Evolutionary conservation across 2,113 vertebrate species (phyloP).

Genomic region (Eulemur macaco): DNA sequence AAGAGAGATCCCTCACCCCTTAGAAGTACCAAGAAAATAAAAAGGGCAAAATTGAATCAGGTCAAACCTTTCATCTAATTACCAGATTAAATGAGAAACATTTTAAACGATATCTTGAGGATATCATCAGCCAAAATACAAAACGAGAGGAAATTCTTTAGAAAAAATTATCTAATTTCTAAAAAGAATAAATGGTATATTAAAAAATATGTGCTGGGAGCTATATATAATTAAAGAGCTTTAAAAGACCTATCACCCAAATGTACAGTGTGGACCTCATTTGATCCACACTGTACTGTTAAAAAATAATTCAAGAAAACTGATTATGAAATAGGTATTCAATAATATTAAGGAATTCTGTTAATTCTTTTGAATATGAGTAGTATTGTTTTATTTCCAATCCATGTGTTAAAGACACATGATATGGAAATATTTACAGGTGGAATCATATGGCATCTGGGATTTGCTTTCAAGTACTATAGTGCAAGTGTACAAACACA

Average conservation of each 20-base stretch:
- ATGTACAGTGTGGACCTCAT: background rate
- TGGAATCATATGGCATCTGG: background rate
- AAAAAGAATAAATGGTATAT: slow-evolving; percentile 15
- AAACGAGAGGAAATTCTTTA: background rate
- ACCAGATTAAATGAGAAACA: slow-evolving; percentile 14
- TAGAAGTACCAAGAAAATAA: background rate
- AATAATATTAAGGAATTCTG: slow-evolving; percentile 26
- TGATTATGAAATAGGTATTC: background rate
- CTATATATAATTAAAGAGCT: background rate
- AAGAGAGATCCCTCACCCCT: background rate
- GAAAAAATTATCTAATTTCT: slow-evolving; percentile 14
- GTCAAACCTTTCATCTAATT: background rate
- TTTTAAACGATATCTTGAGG: background rate
- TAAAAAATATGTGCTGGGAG: background rate
- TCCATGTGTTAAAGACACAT: background rate
- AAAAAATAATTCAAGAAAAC: slow-evolving; percentile 2
- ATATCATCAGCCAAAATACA: slow-evolving; percentile 7
- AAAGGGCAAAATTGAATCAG: background rate
- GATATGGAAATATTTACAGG: background rate
- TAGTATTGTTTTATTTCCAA: background rate
- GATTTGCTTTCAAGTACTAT: background rate
- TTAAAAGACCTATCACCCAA: background rate
- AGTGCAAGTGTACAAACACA: background rate
- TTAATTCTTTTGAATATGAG: background rate
- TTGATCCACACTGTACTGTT: background rate